phyloP scores from a whole-genome alignment of 2,888 invertebrate species.

The Coecobrya sp. region DNA sequence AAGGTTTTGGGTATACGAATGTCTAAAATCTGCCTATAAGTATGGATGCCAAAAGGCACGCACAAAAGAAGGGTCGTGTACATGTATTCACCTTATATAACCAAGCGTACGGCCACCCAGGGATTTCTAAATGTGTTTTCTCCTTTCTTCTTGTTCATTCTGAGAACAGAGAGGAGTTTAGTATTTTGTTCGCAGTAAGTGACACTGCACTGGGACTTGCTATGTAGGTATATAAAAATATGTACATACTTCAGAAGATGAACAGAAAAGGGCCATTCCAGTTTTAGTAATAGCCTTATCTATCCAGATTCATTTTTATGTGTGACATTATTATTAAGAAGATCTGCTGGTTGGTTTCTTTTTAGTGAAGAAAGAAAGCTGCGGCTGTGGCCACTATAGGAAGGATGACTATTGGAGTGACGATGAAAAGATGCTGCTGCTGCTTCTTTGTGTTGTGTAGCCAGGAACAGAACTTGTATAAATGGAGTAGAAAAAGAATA shows the following conservation, averaged over 20 bases:
- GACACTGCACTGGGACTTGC: background rate
- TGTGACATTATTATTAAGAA: constrained; percentile 69
- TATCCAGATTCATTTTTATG: constrained; percentile 77
- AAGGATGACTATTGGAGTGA: too few species aligned
- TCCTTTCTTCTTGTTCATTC: constrained; percentile 2
- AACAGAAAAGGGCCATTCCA: constrained; percentile 51
- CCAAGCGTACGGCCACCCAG: constrained; percentile 54
- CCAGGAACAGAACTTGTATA: background rate
- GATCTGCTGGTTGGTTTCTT: background rate
- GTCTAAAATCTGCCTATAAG: background rate
- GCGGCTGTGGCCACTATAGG: background rate
- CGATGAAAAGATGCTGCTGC: too few species aligned
- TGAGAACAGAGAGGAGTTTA: background rate
- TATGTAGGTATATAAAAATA: too few species aligned
- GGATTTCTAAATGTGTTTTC: constrained; percentile 35
- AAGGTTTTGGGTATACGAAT: background rate
- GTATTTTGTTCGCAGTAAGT: constrained; percentile 3
- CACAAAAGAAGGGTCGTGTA: background rate
- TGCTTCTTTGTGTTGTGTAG: background rate
- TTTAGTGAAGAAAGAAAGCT: background rate
- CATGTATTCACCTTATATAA: background rate
- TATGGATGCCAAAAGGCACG: constrained; percentile 5
- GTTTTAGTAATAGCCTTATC: constrained; percentile 70
- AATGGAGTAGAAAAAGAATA: constrained; percentile 26
- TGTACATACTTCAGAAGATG: background rate